phyloP scores from a whole-genome alignment of 1,140 invertebrate species.

The Tetramorium parvispinum region DNA sequence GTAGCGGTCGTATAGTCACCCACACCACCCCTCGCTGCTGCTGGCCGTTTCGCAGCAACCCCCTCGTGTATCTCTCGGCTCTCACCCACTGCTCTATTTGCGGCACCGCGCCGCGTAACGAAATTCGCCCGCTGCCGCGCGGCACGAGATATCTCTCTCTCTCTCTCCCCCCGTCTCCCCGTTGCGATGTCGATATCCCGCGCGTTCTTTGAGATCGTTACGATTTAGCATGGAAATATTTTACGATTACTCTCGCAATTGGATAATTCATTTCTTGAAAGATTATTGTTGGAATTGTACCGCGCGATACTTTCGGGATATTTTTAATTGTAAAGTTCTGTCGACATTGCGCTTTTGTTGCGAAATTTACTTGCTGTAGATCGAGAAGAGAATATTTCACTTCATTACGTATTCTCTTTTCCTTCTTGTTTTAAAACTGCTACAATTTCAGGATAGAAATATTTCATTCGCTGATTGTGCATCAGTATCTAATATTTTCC shows the following conservation, averaged over 20 bases:
- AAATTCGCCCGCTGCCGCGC: background rate
- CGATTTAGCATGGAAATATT: background rate
- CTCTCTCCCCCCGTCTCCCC: no score
- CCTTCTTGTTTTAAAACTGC: background rate
- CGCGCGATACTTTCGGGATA: background rate
- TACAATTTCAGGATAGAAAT: no score
- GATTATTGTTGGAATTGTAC: background rate
- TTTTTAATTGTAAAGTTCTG: background rate
- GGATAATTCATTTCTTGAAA: background rate
- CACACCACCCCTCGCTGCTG: background rate
- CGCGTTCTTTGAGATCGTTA: background rate
- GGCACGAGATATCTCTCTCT: background rate
- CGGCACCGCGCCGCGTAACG: background rate
- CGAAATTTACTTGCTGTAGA: background rate
- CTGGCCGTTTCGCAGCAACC: no score
- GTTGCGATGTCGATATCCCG: background rate
- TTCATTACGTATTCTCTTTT: no score
- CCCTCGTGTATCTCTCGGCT: background rate
- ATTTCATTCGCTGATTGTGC: no score
- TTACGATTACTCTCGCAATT: background rate
- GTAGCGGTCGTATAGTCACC: background rate
- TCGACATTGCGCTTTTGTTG: background rate
- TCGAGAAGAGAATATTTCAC: background rate
- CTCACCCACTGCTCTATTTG: slow-evolving; percentile 2
- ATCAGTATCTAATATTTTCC: no score